phyloP scores from a whole-genome alignment of 1,140 invertebrate genomes.

The Drosophila lowei region DNA sequence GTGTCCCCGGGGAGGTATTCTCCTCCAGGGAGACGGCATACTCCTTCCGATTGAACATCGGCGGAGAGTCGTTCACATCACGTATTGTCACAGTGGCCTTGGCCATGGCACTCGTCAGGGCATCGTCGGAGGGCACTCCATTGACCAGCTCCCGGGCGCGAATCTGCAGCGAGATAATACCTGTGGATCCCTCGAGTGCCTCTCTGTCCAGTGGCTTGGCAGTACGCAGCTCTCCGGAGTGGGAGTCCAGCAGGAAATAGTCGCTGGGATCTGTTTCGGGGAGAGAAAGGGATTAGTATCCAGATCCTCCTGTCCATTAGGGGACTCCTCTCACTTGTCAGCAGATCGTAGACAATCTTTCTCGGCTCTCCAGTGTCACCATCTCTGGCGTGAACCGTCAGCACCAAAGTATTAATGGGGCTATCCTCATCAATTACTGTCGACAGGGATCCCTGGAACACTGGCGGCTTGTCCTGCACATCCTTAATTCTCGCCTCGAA shows the following conservation, averaged over 20 bases:
- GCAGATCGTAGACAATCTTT: constrained; percentile 89
- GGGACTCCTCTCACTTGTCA: constrained; percentile 88
- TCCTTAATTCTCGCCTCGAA: constrained; percentile 91
- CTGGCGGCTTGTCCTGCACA: constrained; percentile 92
- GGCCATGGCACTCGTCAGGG: constrained; percentile 87
- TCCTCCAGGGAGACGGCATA: constrained; percentile 92
- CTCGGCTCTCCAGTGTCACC: constrained; percentile 92
- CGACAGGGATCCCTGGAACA: constrained; percentile 91
- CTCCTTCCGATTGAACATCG: constrained; percentile 91
- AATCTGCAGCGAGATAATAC: constrained; percentile 89
- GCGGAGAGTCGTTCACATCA: constrained; percentile 97
- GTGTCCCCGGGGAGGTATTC: constrained; percentile 91
- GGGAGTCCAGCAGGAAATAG: constrained; percentile 91
- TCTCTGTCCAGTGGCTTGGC: constrained; percentile 93
- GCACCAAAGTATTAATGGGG: constrained; percentile 91
- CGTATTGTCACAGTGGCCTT: constrained; percentile 92
- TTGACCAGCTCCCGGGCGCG: constrained; percentile 90
- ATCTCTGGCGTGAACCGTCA: constrained; percentile 91
- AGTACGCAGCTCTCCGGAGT: constrained; percentile 91
- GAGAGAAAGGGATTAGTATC: not conserved
- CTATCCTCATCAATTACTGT: constrained; percentile 93
- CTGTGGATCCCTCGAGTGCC: constrained; percentile 89
- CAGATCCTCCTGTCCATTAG: too few relatives aligned
- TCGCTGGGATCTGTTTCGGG: constrained; percentile 89
- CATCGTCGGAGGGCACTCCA: constrained; percentile 87